Conservation (phyloP, 2,888 invertebrate species). For the Erebia epiphron region DNA sequence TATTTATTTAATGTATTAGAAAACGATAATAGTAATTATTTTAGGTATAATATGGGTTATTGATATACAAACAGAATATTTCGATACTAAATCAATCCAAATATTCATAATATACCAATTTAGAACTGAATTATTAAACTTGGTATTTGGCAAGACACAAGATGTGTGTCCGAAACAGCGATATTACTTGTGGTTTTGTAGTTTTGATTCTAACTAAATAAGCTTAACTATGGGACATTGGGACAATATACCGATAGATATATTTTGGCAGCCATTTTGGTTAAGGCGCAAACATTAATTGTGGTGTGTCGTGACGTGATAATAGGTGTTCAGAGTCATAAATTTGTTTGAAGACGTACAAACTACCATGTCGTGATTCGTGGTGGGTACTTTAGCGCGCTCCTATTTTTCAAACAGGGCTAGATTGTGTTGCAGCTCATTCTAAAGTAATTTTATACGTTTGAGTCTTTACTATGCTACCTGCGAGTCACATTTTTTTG, state of each 20-base stretch:
- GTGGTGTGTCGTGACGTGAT: too few relatives aligned
- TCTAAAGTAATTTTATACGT: too few relatives aligned
- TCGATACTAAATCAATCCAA: conserved; percentile 7
- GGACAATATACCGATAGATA: background rate
- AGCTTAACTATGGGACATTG: background rate
- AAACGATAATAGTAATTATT: background rate
- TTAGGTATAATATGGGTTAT: background rate
- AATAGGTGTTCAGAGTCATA: too few relatives aligned
- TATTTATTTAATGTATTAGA: conserved; percentile 16
- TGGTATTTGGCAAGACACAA: conserved; percentile 6
- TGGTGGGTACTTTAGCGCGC: too few relatives aligned
- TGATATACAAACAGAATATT: background rate
- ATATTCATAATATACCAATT: conserved; percentile 13
- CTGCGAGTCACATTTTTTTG: too few relatives aligned
- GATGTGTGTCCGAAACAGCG: background rate
- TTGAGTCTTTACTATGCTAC: too few relatives aligned
- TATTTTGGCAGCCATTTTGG: background rate
- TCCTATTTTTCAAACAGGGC: too few relatives aligned
- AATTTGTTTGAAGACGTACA: too few relatives aligned
- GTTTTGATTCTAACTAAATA: conserved; percentile 9
- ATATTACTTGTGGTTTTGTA: background rate
- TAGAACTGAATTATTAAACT: conserved; percentile 6
- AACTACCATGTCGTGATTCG: too few relatives aligned
- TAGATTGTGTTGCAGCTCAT: too few relatives aligned
- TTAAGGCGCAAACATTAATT: too few relatives aligned